Conservation (phyloP, 2,888 invertebrate genomes). For the Megaustenia siamemsis region DNA sequence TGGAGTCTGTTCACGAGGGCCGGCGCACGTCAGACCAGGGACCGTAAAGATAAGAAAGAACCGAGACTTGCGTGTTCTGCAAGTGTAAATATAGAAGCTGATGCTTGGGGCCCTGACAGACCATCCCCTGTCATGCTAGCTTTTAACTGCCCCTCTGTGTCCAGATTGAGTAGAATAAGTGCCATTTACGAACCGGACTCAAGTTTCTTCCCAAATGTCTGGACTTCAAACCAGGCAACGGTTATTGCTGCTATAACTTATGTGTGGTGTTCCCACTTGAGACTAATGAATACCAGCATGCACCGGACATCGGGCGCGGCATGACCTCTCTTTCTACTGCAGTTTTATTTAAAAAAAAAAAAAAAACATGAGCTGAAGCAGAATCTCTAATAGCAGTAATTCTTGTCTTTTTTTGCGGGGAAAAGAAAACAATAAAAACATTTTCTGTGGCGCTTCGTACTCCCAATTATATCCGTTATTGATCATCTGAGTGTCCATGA, state of each 20-base stretch:
- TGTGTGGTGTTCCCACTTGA: not conserved
- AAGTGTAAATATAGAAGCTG: constrained; percentile 40
- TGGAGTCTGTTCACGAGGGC: not conserved
- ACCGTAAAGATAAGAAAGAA: constrained; percentile 45
- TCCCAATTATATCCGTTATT: too few species aligned
- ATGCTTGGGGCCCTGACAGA: constrained; percentile 13
- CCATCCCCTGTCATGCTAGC: constrained; percentile 14
- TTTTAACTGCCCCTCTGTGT: constrained; percentile 43
- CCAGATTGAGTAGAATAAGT: constrained; percentile 45
- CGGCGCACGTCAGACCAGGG: constrained; percentile 18
- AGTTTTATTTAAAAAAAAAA: too few species aligned
- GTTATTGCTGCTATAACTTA: constrained; percentile 29
- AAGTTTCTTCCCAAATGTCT: constrained; percentile 43
- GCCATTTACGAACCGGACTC: constrained; percentile 44
- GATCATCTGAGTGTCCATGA: too few species aligned
- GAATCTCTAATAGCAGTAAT: too few species aligned
- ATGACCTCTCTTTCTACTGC: too few species aligned
- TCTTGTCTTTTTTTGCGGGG: too few species aligned
- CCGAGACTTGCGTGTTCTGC: constrained; percentile 20
- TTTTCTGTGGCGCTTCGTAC: too few species aligned
- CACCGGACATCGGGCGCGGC: too few species aligned
- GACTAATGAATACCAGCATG: not conserved
- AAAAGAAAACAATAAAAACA: too few species aligned
- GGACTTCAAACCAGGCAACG: constrained; percentile 15
- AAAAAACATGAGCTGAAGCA: too few species aligned